Evolutionary conservation across 2,888 invertebrate genomes (phyloP).

Genomic region (Tipula vernalis): DNA sequence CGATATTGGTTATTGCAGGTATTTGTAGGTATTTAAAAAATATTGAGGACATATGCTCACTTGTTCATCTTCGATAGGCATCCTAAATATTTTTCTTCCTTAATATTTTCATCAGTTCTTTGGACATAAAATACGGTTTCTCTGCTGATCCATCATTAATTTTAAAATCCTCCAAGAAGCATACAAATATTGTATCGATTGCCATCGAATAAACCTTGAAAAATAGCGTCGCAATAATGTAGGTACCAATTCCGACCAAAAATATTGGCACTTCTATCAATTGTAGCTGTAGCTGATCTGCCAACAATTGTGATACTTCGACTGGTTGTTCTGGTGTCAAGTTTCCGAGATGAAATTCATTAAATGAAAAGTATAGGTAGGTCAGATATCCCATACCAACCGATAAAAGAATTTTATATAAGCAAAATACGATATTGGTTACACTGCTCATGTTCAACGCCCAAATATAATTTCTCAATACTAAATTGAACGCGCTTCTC

Average conservation of each 20-base stretch:
- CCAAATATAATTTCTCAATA: neutral
- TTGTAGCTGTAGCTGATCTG: constrained; percentile 41
- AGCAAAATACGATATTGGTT: constrained; percentile 80
- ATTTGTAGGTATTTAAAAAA: too few relatives aligned
- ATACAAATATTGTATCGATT: constrained; percentile 90
- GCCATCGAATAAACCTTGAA: constrained; percentile 96
- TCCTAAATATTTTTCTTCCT: constrained; percentile 41
- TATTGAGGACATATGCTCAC: too few relatives aligned
- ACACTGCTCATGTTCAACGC: constrained; percentile 42
- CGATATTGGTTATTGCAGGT: too few relatives aligned
- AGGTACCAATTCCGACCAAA: constrained; percentile 70
- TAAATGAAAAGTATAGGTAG: constrained; percentile 50
- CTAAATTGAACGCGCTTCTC: neutral
- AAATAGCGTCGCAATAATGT: constrained; percentile 41
- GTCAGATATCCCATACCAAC: constrained; percentile 64
- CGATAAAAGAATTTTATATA: constrained; percentile 79
- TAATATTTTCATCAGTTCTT: constrained; percentile 77
- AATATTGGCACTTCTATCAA: constrained; percentile 74
- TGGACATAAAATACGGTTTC: constrained; percentile 92
- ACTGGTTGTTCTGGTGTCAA: too few relatives aligned
- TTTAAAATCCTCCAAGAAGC: constrained; percentile 94
- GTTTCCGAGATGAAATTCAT: constrained; percentile 33
- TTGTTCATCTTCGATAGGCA: too few relatives aligned
- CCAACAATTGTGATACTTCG: too few relatives aligned
- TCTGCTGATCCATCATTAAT: constrained; percentile 83